Conservation (phyloP, 37 sponge, comb jelly and placozoan genomes). For the Cliona cf. orientalis region DNA sequence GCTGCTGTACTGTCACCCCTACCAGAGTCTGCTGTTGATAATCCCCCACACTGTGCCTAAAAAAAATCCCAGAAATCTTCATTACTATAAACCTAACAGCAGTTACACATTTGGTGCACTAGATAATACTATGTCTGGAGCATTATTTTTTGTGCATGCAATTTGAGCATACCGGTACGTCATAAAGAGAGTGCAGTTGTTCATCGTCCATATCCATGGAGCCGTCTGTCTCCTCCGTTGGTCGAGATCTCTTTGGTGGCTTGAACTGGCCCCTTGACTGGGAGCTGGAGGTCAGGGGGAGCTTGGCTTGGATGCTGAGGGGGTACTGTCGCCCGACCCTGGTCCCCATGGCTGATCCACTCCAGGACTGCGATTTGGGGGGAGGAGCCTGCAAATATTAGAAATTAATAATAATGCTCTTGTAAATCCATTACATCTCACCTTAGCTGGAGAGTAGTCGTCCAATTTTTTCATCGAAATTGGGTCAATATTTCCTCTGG, state of each 20-base stretch:
- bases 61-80: too few species aligned
- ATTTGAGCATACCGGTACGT: not conserved
- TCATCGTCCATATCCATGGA: constrained; percentile 11
- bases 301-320: constrained; percentile 12
- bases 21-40: too few species aligned
- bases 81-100: too few species aligned
- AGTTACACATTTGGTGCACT: too few species aligned
- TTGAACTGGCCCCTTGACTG: constrained; percentile 18
- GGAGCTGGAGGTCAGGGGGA: constrained; percentile 4
- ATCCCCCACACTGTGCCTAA: too few species aligned
- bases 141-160: not conserved
- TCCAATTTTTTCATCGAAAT: constrained; percentile 75
- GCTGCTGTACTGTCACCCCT: too few species aligned
- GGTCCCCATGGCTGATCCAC: constrained; percentile 33
- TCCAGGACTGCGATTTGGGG: constrained; percentile 44
- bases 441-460: constrained; percentile 80
- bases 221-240: not conserved
- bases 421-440: not conserved
- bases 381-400: constrained; percentile 13
- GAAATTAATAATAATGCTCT: not conserved
- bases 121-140: too few species aligned
- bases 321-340: constrained; percentile 20
- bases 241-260: constrained; percentile 24
- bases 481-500: constrained; percentile 92
- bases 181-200: constrained; percentile 13